Evolutionary conservation across 2,888 invertebrate species (phyloP).

Genomic region (Aphodius granarius): DNA sequence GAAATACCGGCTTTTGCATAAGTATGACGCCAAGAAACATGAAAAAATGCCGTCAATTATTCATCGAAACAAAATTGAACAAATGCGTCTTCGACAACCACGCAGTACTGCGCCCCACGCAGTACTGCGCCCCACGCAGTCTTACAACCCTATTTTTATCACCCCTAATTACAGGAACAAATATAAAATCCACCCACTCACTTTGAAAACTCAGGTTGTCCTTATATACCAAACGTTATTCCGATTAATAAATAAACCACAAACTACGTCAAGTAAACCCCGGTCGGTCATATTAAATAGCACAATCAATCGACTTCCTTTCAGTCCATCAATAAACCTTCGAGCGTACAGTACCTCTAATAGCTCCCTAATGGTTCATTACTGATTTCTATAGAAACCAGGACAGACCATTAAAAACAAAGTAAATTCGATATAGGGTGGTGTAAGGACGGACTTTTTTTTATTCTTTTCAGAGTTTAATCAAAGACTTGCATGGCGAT

Average conservation of each 20-base stretch:
- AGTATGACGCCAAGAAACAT: neutral
- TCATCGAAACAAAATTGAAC: neutral
- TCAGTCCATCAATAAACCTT: neutral
- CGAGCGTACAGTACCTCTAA: neutral
- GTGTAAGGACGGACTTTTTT: too few relatives aligned
- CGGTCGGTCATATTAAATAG: neutral
- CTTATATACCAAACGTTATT: neutral
- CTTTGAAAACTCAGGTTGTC: neutral
- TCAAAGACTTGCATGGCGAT: constrained; percentile 78
- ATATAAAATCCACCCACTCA: neutral
- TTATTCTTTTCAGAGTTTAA: constrained; percentile 77
- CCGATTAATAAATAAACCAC: neutral
- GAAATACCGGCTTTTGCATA: too few relatives aligned
- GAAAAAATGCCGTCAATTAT: neutral
- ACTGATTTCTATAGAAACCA: neutral
- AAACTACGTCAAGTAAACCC: neutral
- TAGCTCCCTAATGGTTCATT: neutral
- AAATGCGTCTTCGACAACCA: neutral
- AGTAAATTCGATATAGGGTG: neutral
- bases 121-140: neutral
- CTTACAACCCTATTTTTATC: neutral
- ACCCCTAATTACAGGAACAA: neutral
- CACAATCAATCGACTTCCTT: neutral
- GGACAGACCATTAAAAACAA: neutral
- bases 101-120: neutral